Evolutionary conservation across 2,113 vertebrate species (phyloP).

Genomic region (Antidorcas marsupialis): DNA sequence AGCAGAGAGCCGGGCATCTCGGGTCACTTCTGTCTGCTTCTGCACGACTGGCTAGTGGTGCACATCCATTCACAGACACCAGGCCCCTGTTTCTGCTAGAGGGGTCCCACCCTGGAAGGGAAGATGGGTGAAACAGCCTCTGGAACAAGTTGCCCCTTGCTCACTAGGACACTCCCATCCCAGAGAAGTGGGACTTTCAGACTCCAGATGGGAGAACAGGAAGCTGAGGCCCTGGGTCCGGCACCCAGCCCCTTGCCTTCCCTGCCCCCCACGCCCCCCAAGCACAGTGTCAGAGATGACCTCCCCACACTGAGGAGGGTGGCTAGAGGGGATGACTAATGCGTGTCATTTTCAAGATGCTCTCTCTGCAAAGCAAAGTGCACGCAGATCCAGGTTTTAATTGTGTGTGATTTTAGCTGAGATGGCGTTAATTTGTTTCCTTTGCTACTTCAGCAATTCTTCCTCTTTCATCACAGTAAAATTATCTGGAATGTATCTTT

Average conservation of each 20-base stretch:
- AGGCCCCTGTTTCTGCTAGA: neutral
- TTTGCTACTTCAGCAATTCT: slow-evolving; percentile 78
- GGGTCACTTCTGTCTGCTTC: neutral
- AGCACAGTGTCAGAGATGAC: neutral
- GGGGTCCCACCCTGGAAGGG: neutral
- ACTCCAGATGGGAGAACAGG: neutral
- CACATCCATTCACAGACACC: neutral
- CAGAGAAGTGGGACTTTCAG: neutral
- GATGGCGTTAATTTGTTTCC: slow-evolving; percentile 76
- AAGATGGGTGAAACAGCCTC: neutral
- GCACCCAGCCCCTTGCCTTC: neutral
- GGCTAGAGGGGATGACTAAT: slow-evolving; percentile 71
- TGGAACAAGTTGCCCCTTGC: neutral
- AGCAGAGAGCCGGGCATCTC: neutral
- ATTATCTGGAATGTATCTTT: slow-evolving; percentile 67
- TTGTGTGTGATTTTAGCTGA: slow-evolving; percentile 80
- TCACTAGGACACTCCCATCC: neutral
- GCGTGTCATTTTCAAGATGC: slow-evolving; percentile 71
- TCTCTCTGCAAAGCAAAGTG: slow-evolving; percentile 68
- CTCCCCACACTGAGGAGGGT: neutral
- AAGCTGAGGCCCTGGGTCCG: neutral
- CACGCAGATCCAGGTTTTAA: slow-evolving; percentile 79
- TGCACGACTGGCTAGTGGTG: neutral
- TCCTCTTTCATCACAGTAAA: slow-evolving; percentile 60
- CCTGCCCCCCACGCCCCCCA: neutral